Percentiles rank a stretch among this genome's conserved stretches.
phyloP scores from a whole-genome alignment of 2,888 invertebrate genomes.

The Daptonema setosum region DNA sequence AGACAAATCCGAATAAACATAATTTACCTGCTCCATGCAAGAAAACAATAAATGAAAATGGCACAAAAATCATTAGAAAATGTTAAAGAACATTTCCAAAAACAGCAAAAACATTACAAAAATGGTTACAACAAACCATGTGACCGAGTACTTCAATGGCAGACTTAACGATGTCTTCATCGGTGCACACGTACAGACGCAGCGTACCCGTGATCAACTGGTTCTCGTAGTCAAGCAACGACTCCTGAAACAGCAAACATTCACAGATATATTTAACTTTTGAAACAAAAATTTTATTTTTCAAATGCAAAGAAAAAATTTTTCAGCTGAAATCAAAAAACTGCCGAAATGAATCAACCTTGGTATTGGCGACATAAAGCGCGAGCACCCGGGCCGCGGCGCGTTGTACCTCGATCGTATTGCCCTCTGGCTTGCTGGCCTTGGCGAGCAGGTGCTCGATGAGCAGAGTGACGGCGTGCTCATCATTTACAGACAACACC shows the following conservation, averaged over 20 bases:
- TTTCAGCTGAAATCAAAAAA: not conserved
- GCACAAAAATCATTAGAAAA: too few relatives aligned
- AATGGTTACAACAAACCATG: too few relatives aligned
- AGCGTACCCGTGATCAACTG: constrained; percentile 47
- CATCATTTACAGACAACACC: constrained; percentile 63
- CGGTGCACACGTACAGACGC: constrained; percentile 55
- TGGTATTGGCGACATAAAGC: constrained; percentile 67
- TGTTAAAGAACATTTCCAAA: too few relatives aligned
- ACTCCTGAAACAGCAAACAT: constrained; percentile 3
- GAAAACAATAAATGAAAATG: too few relatives aligned
- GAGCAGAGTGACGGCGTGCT: constrained; percentile 57
- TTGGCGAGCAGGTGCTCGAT: constrained; percentile 63
- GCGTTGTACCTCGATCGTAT: constrained; percentile 15
- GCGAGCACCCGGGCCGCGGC: constrained; percentile 58
- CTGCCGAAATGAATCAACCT: constrained; percentile 34
- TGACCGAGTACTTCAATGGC: constrained; percentile 61
- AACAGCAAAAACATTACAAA: too few relatives aligned
- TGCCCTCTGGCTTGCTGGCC: constrained; percentile 44
- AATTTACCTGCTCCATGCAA: too few relatives aligned
- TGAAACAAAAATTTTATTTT: not conserved
- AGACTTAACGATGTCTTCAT: constrained; percentile 56
- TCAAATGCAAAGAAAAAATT: not conserved
- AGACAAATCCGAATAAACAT: too few relatives aligned
- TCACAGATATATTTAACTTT: not conserved
- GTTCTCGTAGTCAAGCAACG: constrained; percentile 11